These are phyloP conservation scores for Eurois occulta DNA, from an alignment of 2,888 invertebrate genomes.

Conservation along the genomic window DNA sequence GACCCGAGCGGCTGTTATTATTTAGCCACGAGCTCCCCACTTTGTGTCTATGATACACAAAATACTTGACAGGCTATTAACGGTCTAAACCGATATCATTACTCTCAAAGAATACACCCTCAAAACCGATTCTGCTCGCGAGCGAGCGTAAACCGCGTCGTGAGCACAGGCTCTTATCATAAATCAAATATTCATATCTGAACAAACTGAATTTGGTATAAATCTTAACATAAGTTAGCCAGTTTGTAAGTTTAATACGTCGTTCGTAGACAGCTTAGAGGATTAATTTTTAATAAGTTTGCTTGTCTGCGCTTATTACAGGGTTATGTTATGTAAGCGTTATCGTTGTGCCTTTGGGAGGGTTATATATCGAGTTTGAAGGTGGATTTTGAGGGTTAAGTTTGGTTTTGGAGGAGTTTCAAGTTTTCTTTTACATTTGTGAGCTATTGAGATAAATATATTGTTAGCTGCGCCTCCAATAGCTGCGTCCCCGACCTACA, in stretches of 20 bases:
- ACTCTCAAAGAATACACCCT: neutral
- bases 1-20: neutral
- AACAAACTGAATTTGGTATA: constrained; percentile 70
- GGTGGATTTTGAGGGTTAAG: neutral
- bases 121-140: constrained; percentile 1
- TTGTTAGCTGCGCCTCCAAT: no score
- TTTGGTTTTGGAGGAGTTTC: neutral
- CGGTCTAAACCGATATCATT: neutral
- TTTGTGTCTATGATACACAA: neutral
- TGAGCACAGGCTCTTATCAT: constrained; percentile 66
- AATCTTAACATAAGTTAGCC: constrained; percentile 66
- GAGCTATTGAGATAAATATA: no score
- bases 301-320: constrained; percentile 54
- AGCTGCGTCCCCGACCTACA: no score
- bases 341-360: constrained; percentile 22
- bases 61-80: neutral
- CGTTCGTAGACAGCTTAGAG: constrained; percentile 71
- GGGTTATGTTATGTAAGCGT: constrained; percentile 33
- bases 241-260: constrained; percentile 64
- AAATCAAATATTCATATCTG: constrained; percentile 74
- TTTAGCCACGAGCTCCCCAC: neutral
- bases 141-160: constrained; percentile 30
- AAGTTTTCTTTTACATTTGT: neutral
- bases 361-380: constrained; percentile 16
- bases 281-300: constrained; percentile 72